Conservation (phyloP, 2,113 vertebrate species). For the Serilophus lunatus region DNA sequence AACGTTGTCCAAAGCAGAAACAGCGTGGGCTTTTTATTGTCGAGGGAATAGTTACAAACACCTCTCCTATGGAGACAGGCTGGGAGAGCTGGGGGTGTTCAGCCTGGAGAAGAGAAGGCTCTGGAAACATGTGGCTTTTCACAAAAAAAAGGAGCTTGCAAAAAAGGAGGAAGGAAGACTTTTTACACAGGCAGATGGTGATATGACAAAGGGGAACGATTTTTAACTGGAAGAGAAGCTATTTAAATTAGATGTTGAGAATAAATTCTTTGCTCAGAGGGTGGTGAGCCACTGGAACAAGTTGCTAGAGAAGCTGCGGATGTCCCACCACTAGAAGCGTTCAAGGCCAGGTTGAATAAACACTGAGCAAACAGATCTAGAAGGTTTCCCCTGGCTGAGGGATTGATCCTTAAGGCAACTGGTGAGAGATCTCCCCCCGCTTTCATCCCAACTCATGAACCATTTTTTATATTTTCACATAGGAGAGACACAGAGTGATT, state of each 20-base stretch:
- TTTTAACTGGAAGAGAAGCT: not conserved
- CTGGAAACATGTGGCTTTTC: not conserved
- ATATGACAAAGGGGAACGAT: fast-evolving
- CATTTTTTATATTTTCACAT: not conserved
- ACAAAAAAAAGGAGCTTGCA: not conserved
- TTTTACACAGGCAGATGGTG: too few species aligned
- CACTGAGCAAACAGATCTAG: not conserved
- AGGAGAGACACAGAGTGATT: not conserved
- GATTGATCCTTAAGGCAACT: not conserved
- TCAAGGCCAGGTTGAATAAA: not conserved
- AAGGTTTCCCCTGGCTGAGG: not conserved
- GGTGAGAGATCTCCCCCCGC: not conserved
- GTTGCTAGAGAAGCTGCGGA: not conserved
- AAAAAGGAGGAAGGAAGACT: not conserved
- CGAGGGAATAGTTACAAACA: not conserved
- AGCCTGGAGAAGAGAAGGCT: not conserved
- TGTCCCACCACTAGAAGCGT: not conserved
- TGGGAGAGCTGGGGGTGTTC: not conserved
- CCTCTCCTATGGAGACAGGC: not conserved
- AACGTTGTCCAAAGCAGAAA: not conserved
- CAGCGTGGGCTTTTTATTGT: not conserved
- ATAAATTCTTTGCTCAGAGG: not conserved
- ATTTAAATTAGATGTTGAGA: not conserved
- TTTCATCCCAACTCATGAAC: not conserved
- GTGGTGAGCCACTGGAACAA: not conserved